These are phyloP conservation scores for Rhodinocichla rosea DNA, from an alignment of 2,113 vertebrate genomes.

Conservation along the genomic window DNA sequence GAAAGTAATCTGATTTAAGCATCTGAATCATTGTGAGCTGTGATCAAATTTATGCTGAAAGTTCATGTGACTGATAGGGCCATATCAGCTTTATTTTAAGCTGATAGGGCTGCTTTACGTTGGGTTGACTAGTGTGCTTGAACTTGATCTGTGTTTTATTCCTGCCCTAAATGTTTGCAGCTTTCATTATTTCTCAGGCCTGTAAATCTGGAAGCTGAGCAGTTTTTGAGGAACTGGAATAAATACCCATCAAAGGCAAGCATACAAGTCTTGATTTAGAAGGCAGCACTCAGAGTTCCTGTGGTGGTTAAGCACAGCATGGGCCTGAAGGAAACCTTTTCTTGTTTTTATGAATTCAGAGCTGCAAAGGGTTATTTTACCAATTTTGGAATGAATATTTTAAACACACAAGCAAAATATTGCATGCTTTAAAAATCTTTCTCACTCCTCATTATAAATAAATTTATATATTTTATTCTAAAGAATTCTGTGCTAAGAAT, in stretches of 20 bases:
- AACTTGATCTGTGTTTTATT: conserved; percentile 20
- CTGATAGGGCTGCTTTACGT: background rate
- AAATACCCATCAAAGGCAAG: background rate
- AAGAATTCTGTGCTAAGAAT: background rate
- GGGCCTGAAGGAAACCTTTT: background rate
- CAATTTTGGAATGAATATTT: background rate
- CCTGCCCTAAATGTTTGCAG: background rate
- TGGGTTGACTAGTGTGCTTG: background rate
- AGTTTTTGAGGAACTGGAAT: background rate
- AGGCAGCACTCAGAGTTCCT: background rate
- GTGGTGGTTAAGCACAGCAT: background rate
- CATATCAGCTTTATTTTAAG: background rate
- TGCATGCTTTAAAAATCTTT: background rate
- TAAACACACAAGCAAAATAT: background rate
- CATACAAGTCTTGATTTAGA: background rate
- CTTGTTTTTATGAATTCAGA: background rate
- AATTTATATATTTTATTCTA: background rate
- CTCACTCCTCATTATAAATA: background rate
- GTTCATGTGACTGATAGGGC: background rate
- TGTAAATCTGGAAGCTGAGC: background rate
- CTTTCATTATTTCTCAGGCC: conserved; percentile 24
- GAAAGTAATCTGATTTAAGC: conserved; percentile 40
- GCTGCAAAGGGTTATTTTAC: background rate
- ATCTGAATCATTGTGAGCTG: background rate
- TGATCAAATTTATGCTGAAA: conserved; percentile 31